Base-by-base conservation (phyloP, 2,113 vertebrate species). In the Nymphicus hollandicus region DNA sequence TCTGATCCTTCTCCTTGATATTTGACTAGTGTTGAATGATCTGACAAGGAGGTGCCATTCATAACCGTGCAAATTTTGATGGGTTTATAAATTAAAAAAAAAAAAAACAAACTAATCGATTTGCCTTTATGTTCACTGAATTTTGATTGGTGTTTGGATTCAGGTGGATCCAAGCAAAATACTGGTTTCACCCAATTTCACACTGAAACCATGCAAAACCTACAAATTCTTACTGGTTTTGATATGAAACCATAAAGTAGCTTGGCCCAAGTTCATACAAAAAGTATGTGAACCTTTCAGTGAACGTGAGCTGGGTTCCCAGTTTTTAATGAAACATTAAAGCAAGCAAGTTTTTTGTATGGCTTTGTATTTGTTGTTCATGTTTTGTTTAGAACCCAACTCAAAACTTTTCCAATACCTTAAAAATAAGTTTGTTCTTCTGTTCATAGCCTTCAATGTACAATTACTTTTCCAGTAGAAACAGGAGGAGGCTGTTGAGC, bases 161-260 rank as follows among this genome's bases (percentile, higher is more conserved):
- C 35, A 87, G 35, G 13, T 87, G 39, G 27, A 47, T 79, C 66
- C n/a, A 72, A 87, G 39, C 14, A 56, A 81, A 91, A 95, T 60
- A 80, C 10, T 84, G 18, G 37, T 91, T 95, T 96, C 52, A 84
- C 77, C 43, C 50, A 84, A 60, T 96, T 96, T 89, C 93, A 82
- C 58, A 33, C 23, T 82, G 69, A 68, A 95, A 13, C 61, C 52
- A 49, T 72, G 63, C 29, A 94, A 93, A 89, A 7, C 81, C 65
- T 69, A 91, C 65, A 76, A 35, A 73, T 84, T 95, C 52, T 79
- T 35, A 24, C 41, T 44, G 31, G 15, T 82, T 95, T 94, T 93
- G 88, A 91, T 95, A 70, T 89, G 74, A 94, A 96, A 89, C 52
- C 58, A 17, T 61, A 64, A 61, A 47, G 65, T 49, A 63, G 31